These are phyloP conservation scores for Neoitamus cyanurus DNA, from an alignment of 2,888 invertebrate species.

Conservation along the genomic window DNA sequence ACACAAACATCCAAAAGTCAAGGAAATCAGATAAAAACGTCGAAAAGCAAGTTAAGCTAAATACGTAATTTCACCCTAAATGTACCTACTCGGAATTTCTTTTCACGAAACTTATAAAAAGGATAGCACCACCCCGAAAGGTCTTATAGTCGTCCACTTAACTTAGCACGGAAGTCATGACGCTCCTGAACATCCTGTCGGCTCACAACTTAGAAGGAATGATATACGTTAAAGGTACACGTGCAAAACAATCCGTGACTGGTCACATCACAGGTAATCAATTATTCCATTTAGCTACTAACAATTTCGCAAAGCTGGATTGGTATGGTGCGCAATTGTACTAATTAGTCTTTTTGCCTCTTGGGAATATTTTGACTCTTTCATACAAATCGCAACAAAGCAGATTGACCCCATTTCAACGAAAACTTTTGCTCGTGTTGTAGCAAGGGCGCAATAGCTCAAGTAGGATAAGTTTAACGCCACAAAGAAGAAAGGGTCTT, in stretches of 20 bases:
- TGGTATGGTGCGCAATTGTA: background rate
- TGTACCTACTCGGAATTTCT: no score
- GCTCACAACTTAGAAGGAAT: background rate
- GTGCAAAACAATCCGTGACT: background rate
- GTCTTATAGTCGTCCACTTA: background rate
- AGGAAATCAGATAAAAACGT: background rate
- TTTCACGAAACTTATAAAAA: background rate
- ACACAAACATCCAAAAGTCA: background rate
- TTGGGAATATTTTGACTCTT: background rate
- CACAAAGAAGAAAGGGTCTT: background rate
- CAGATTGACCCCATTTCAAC: background rate
- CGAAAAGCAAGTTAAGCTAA: background rate
- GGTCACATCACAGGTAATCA: background rate
- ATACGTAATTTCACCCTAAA: background rate
- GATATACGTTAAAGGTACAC: background rate
- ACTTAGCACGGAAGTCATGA: background rate
- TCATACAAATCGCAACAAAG: background rate
- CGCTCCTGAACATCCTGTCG: background rate
- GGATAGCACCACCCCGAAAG: background rate
- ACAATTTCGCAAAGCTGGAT: background rate
- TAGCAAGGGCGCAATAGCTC: background rate
- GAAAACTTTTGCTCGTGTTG: background rate
- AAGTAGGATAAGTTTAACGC: background rate
- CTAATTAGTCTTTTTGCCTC: background rate
- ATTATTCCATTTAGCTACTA: background rate